These are phyloP conservation scores for Helarctos malayanus DNA, from an alignment of 2,797 vertebrate genomes.

Conservation along the genomic window DNA sequence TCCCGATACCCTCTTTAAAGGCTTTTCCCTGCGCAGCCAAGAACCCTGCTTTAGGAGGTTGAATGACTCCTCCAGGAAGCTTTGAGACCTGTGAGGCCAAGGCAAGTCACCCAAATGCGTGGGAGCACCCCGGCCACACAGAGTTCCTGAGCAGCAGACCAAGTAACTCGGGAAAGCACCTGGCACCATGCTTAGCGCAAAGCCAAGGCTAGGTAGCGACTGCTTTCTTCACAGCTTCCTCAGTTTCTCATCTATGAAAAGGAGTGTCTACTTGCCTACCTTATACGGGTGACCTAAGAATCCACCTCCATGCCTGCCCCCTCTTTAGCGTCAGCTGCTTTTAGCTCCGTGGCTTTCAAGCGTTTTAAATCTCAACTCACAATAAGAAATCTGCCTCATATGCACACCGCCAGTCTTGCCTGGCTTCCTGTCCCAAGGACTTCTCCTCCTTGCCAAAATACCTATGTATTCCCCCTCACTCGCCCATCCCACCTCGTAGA, in stretches of 20 bases:
- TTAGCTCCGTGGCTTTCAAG: not conserved
- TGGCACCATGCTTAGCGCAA: not conserved
- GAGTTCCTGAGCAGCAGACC: not conserved
- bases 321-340: not conserved
- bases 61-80: not conserved
- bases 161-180: too few species aligned
- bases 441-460: not conserved
- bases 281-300: not conserved
- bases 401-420: not conserved
- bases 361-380: not conserved
- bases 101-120: too few species aligned
- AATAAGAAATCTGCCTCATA: not conserved
- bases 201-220: not conserved
- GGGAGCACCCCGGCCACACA: not conserved
- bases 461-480: not conserved
- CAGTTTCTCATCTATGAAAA: not conserved
- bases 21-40: not conserved
- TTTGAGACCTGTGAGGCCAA: not conserved
- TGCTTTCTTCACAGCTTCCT: not conserved
- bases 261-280: not conserved
- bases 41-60: not conserved
- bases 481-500: not conserved
- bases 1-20: not conserved
- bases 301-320: not conserved
- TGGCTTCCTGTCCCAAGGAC: not conserved